Conservation (phyloP, 2,797 vertebrate genomes). For the Microchirus variegatus region DNA sequence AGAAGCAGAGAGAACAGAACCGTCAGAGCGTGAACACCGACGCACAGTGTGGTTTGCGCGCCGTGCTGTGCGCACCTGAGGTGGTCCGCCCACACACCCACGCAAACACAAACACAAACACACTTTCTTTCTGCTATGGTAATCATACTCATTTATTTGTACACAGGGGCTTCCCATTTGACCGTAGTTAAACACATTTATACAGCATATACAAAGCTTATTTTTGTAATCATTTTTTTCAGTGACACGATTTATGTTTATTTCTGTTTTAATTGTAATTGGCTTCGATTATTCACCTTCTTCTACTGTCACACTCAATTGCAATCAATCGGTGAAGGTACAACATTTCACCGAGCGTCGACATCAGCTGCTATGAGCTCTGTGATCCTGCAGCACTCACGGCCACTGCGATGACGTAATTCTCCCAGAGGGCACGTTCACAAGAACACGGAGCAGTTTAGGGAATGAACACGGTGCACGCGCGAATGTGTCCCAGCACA, state of each 20-base stretch:
- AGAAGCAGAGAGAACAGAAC: not conserved
- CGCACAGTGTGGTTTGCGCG: slow-evolving; percentile 21
- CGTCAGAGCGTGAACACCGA: not conserved
- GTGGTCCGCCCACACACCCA: slow-evolving; percentile 66
- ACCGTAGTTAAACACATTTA: too few relatives aligned
- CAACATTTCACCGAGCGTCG: too few relatives aligned
- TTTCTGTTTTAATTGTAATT: too few relatives aligned
- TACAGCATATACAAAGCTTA: too few relatives aligned
- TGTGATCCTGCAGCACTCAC: slow-evolving; percentile 19
- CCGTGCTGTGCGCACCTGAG: slow-evolving; percentile 63
- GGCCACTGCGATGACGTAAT: slow-evolving; percentile 65
- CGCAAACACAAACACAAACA: not conserved
- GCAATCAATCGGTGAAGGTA: too few relatives aligned
- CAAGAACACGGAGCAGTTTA: slow-evolving; percentile 29
- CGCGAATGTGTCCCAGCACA: slow-evolving; percentile 20
- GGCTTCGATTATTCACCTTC: too few relatives aligned
- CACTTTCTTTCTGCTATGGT: not conserved
- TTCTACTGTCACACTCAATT: too few relatives aligned
- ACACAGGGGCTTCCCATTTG: too few relatives aligned
- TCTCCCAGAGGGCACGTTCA: slow-evolving; percentile 52
- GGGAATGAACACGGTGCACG: slow-evolving; percentile 63
- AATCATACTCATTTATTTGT: too few relatives aligned
- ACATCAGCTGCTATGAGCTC: slow-evolving; percentile 1
- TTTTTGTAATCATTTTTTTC: too few relatives aligned
- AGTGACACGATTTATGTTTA: too few relatives aligned